These are phyloP conservation scores for Halisarca cf. caerulea DNA, from an alignment of 37 sponge, comb jelly and placozoan genomes.

Conservation along the genomic window DNA sequence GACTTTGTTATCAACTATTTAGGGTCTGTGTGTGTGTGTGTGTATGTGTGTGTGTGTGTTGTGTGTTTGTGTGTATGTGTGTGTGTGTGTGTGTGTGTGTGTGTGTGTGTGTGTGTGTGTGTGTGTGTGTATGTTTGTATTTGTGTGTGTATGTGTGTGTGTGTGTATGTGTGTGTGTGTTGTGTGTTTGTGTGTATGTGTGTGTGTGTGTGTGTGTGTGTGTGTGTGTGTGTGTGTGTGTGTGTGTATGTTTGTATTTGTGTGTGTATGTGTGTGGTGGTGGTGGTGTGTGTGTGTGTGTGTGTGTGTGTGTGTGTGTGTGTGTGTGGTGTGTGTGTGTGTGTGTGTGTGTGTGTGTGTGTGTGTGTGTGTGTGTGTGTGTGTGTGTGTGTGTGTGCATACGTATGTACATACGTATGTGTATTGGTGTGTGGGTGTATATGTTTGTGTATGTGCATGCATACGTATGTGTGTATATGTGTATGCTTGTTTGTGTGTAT, in stretches of 20 bases:
- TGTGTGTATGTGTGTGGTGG: background rate
- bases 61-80: background rate
- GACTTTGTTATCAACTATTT: constrained; percentile 81
- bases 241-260: background rate
- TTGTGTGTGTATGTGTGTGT: constrained; percentile 26
- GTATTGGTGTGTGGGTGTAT: no score
- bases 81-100: constrained; percentile 15
- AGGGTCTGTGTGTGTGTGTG: constrained; percentile 42
- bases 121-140: constrained; percentile 25
- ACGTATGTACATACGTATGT: no score
- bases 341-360: no score
- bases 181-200: constrained; percentile 19
- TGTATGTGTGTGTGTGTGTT: background rate
- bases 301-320: constrained; percentile 21
- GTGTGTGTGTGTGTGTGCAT: no score
- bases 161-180: constrained; percentile 45
- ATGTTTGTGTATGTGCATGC: no score
- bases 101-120: constrained; percentile 18
- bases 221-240: constrained; percentile 9
- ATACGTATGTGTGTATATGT: no score
- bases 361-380: constrained; percentile 14
- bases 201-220: constrained; percentile 38
- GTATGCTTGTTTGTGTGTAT: no score
- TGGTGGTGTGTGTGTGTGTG: constrained; percentile 32
- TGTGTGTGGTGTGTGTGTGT: background rate